These are phyloP conservation scores for Heliocidaris erythrogramma DNA, from an alignment of 35 echinoderm and acorn worm species.

Conservation along the genomic window DNA sequence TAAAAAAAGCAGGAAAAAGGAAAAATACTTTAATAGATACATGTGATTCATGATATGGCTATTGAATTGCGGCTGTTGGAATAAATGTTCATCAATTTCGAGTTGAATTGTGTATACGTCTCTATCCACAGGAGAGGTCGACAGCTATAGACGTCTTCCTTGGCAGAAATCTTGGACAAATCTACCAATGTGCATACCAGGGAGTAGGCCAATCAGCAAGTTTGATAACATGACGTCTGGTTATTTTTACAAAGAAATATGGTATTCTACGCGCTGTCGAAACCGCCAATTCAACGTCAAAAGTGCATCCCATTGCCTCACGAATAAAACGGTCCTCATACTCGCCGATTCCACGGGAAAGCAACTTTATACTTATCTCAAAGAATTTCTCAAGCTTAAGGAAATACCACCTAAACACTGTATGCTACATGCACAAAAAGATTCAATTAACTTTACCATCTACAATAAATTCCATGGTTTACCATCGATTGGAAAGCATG, in stretches of 20 bases:
- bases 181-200: neutral
- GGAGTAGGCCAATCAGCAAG: neutral
- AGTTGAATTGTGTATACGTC: too few species aligned
- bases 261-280: slow-evolving; percentile 54
- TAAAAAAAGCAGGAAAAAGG: too few species aligned
- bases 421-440: neutral
- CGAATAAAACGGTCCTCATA: slow-evolving; percentile 25
- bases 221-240: slow-evolving; percentile 14
- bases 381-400: neutral
- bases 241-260: slow-evolving; percentile 40
- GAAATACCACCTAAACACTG: neutral
- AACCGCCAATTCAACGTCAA: neutral
- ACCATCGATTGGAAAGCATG: neutral
- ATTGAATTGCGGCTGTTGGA: too few species aligned
- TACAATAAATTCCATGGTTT: slow-evolving; percentile 57
- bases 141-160: slow-evolving; percentile 1
- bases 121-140: neutral
- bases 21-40: too few species aligned
- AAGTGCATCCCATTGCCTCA: slow-evolving; percentile 25
- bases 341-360: slow-evolving; percentile 54
- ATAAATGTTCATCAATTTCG: too few species aligned
- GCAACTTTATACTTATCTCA: slow-evolving; percentile 37
- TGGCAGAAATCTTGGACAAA: neutral
- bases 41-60: too few species aligned
- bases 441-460: slow-evolving; percentile 36